Conservation (phyloP, 2,888 invertebrate genomes). For the Trachelus iudaicus region DNA sequence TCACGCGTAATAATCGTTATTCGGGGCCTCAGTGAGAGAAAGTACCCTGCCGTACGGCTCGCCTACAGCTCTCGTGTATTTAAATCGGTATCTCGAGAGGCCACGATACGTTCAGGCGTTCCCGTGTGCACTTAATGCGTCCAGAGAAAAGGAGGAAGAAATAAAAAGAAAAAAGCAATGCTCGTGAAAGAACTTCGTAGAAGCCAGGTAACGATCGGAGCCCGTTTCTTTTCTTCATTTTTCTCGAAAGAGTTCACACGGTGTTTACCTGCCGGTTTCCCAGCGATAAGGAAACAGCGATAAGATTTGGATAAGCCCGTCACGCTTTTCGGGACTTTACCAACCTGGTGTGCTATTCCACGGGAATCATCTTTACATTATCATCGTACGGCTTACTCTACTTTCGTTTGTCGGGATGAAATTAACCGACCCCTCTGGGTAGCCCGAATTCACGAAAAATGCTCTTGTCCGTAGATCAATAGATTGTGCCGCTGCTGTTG, state of each 20-base stretch:
- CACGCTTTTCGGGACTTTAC: not conserved
- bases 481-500: not conserved
- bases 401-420: not conserved
- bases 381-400: not conserved
- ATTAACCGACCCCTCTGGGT: not conserved
- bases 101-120: not conserved
- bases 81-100: slow-evolving; percentile 19
- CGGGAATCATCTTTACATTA: not conserved
- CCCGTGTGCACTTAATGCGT: not conserved
- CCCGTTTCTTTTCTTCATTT: not conserved
- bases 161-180: not conserved
- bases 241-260: not conserved
- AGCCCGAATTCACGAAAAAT: not conserved
- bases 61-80: slow-evolving; percentile 12
- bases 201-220: not conserved
- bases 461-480: not conserved
- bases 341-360: not conserved
- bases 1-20: slow-evolving; percentile 57
- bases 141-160: not conserved
- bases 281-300: not conserved
- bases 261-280: not conserved
- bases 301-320: not conserved
- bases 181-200: not conserved
- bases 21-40: slow-evolving; percentile 49
- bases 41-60: slow-evolving; percentile 34